A percentile compares a stretch with the other conserved stretches of the same genome.
Conservation (phyloP, 2,888 invertebrate species). For the Hydrotaea cyrtoneurina region DNA sequence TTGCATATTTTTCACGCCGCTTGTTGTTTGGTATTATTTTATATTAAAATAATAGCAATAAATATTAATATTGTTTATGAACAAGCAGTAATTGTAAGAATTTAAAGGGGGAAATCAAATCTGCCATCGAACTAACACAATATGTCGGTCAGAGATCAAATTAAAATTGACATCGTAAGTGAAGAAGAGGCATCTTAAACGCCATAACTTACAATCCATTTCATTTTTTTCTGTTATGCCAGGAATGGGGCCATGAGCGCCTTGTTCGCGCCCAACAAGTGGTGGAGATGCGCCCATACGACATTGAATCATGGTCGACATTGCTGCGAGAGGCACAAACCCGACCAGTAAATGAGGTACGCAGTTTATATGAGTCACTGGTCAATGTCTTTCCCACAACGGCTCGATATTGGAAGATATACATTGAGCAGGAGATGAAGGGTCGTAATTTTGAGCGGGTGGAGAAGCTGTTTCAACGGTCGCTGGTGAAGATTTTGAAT, state of each 20-base stretch:
- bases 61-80: too few relatives aligned
- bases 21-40: too few relatives aligned
- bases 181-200: neutral
- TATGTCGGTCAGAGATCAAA: conserved; percentile 79
- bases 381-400: conserved; percentile 97
- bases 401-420: conserved; percentile 99
- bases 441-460: conserved; percentile 98
- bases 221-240: neutral
- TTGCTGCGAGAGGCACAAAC: conserved; percentile 96
- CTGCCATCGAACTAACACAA: too few relatives aligned
- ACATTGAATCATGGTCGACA: conserved; percentile 98
- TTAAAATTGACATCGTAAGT: conserved; percentile 81
- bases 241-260: conserved; percentile 95
- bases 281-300: conserved; percentile 93
- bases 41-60: too few relatives aligned
- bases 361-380: conserved; percentile 96
- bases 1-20: neutral
- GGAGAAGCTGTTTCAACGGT: conserved; percentile 99
- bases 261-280: conserved; percentile 91
- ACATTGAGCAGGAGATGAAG: conserved; percentile 99
- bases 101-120: too few relatives aligned
- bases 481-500: conserved; percentile 98
- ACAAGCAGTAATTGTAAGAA: too few relatives aligned
- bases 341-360: conserved; percentile 92
- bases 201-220: too few relatives aligned